phyloP scores from a whole-genome alignment of 2,797 vertebrate species.

The Trachurus trachurus region DNA sequence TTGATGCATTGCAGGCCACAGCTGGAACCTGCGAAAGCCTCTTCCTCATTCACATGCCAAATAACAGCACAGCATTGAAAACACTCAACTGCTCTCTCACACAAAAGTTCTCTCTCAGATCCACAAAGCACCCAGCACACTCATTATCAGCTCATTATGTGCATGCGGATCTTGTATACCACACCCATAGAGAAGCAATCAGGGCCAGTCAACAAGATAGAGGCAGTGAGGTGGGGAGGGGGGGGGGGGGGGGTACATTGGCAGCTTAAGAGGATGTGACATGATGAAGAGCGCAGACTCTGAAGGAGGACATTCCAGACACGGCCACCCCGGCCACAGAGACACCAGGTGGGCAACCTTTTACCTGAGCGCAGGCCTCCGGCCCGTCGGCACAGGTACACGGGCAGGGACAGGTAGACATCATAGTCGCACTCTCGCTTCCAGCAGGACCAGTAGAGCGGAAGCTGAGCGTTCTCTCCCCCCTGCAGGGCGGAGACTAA shows the following conservation, averaged over 20 bases:
- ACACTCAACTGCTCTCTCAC: conserved; percentile 40
- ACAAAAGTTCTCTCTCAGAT: conserved; percentile 27
- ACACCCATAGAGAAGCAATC: conserved; percentile 66
- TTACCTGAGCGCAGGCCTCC: conserved; percentile 90
- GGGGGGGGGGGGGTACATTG: conserved; percentile 31
- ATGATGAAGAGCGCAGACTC: conserved; percentile 69
- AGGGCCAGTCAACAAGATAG: conserved; percentile 58
- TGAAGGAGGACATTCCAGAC: conserved; percentile 73
- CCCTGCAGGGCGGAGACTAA: conserved; percentile 88
- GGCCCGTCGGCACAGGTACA: conserved; percentile 89
- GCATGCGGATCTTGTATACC: conserved; percentile 73
- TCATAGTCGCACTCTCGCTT: conserved; percentile 90
- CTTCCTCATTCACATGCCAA: conserved; percentile 55
- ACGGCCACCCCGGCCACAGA: conserved; percentile 58
- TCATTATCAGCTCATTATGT: conserved; percentile 49
- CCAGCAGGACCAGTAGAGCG: conserved; percentile 91
- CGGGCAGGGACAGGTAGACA: conserved; percentile 90
- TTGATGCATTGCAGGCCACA: conserved; percentile 58
- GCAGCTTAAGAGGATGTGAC: conserved; percentile 66
- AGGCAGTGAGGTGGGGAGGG: conserved; percentile 34
- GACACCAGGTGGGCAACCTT: conserved; percentile 64
- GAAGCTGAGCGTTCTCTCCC: conserved; percentile 86
- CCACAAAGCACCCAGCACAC: conserved; percentile 50
- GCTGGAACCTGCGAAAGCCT: conserved; percentile 54
- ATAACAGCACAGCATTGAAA: conserved; percentile 26